phyloP scores from a whole-genome alignment of 2,888 invertebrate genomes.

The Frankliniella intonsa region DNA sequence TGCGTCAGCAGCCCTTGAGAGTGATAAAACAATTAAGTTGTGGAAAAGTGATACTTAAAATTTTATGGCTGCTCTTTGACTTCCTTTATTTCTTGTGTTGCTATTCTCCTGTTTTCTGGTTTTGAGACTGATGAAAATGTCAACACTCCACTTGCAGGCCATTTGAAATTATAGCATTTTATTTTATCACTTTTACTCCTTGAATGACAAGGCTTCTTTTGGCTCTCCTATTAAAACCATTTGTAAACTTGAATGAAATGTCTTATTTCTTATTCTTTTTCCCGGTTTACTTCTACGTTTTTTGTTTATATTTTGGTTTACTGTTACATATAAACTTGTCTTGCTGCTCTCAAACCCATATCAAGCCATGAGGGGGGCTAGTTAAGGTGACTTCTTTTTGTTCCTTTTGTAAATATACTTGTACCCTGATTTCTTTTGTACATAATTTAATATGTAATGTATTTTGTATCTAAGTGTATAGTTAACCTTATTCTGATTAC shows the following conservation, averaged over 20 bases:
- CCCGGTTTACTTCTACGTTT: neutral
- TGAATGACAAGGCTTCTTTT: too few relatives aligned
- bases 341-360: neutral
- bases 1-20: conserved; percentile 96
- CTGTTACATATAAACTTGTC: neutral
- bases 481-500: neutral
- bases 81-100: neutral
- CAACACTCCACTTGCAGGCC: neutral
- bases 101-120: neutral
- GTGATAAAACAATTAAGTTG: conserved; percentile 97
- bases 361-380: neutral
- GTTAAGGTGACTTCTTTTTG: neutral
- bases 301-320: neutral
- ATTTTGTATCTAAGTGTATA: conserved; percentile 13
- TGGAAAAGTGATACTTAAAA: conserved; percentile 94
- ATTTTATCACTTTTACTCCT: neutral
- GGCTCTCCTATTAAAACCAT: too few relatives aligned
- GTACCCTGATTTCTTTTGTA: neutral
- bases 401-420: neutral
- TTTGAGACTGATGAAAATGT: conserved; percentile 2
- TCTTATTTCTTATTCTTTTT: neutral
- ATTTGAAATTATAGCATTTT: neutral
- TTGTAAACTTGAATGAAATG: too few relatives aligned
- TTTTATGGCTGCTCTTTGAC: neutral
- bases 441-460: conserved; percentile 7